These are phyloP conservation scores for Apantesis nais DNA, from an alignment of 2,888 invertebrate species.

Conservation along the genomic window DNA sequence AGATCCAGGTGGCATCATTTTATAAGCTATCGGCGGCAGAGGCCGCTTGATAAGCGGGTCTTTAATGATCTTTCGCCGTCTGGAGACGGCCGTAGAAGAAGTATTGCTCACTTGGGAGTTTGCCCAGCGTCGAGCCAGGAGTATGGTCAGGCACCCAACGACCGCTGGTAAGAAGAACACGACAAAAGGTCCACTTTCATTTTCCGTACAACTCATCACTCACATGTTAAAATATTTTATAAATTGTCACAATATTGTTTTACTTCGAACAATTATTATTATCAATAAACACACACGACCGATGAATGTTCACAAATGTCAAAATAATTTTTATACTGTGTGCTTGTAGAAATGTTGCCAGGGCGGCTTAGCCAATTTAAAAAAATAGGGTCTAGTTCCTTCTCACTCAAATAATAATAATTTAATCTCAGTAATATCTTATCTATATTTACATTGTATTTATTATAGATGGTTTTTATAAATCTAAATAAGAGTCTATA, in stretches of 20 bases:
- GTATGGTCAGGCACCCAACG: slow-evolving; percentile 82
- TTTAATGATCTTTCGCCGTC: slow-evolving; percentile 82
- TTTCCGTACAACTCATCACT: slow-evolving; percentile 86
- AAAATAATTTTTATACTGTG: slow-evolving; percentile 8
- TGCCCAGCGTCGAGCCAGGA: slow-evolving; percentile 82
- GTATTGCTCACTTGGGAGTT: slow-evolving; percentile 76
- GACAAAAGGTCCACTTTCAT: slow-evolving; percentile 85
- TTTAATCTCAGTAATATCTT: too few relatives aligned
- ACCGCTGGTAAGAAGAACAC: slow-evolving; percentile 84
- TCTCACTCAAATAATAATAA: too few relatives aligned
- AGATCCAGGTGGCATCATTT: slow-evolving; percentile 77
- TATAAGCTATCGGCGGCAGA: slow-evolving; percentile 72
- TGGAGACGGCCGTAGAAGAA: slow-evolving; percentile 79
- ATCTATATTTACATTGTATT: too few relatives aligned
- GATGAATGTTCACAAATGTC: slow-evolving; percentile 22
- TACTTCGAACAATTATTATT: slow-evolving; percentile 54
- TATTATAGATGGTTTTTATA: too few relatives aligned
- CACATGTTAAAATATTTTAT: slow-evolving; percentile 80
- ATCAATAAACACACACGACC: slow-evolving; percentile 31
- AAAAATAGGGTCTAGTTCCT: too few relatives aligned
- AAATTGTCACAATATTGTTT: slow-evolving; percentile 70
- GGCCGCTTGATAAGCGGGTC: slow-evolving; percentile 80
- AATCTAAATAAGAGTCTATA: too few relatives aligned
- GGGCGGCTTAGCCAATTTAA: too few relatives aligned
- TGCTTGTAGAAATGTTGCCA: background rate